These are phyloP conservation scores for Glyptemys insculpta DNA, from an alignment of 2,797 vertebrate species.

Conservation along the genomic window DNA sequence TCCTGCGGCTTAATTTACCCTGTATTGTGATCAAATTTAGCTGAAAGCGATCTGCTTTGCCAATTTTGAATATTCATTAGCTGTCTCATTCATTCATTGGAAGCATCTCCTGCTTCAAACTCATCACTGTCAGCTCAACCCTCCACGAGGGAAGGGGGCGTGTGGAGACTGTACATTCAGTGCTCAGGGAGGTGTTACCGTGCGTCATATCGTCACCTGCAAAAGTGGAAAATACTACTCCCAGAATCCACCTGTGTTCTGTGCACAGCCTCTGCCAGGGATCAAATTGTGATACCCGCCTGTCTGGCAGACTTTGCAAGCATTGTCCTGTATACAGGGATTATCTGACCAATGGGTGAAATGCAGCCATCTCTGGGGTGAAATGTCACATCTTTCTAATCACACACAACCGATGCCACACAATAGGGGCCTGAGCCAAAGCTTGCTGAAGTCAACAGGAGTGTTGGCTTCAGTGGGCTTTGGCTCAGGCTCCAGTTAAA, in stretches of 20 bases:
- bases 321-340: fast-evolving
- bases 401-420: neutral
- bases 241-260: neutral
- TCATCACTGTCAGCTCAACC: neutral
- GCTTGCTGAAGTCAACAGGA: neutral
- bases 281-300: too few species aligned
- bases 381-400: neutral
- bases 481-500: neutral
- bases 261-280: neutral
- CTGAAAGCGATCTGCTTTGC: conserved; percentile 73
- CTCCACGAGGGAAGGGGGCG: fast-evolving
- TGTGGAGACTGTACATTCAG: neutral
- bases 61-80: conserved; percentile 80
- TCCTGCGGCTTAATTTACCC: conserved; percentile 80
- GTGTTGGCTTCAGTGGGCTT: fast-evolving
- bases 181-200: fast-evolving
- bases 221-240: neutral
- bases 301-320: neutral
- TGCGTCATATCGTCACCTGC: neutral
- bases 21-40: conserved; percentile 81
- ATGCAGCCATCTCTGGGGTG: neutral
- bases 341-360: fast-evolving
- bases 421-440: too few species aligned
- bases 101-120: neutral
- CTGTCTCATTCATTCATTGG: conserved; percentile 71